Evolutionary conservation across 1,140 invertebrate genomes (phyloP).

Genomic region (Venustaconcha ellipsiformis): DNA sequence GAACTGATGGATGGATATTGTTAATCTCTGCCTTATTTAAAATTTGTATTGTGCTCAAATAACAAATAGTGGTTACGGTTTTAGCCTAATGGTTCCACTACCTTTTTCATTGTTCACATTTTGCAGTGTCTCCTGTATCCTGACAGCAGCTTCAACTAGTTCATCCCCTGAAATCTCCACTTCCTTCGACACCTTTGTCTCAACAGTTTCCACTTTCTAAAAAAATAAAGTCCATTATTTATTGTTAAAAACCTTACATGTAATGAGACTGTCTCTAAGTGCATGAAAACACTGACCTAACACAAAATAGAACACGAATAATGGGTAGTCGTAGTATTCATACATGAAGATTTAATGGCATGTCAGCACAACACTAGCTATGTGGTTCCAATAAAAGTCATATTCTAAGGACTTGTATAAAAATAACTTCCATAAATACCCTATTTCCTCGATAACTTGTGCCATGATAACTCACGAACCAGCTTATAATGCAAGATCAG

Average conservation of each 20-base stretch:
- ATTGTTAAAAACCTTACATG: background rate
- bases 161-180: slow-evolving; percentile 38
- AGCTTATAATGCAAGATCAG: too few species aligned
- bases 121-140: slow-evolving; percentile 25
- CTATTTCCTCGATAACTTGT: too few species aligned
- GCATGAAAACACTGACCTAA: background rate
- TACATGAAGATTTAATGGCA: slow-evolving; percentile 4
- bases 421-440: too few species aligned
- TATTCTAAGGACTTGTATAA: too few species aligned
- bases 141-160: slow-evolving; percentile 41
- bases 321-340: background rate
- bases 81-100: background rate
- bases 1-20: too few species aligned
- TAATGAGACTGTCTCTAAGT: background rate
- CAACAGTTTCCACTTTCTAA: slow-evolving; percentile 63
- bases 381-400: too few species aligned
- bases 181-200: slow-evolving; percentile 39
- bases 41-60: too few species aligned
- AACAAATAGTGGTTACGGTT: too few species aligned
- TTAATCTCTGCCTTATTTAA: too few species aligned
- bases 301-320: background rate
- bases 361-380: too few species aligned
- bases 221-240: background rate
- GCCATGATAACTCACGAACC: too few species aligned
- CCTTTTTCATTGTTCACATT: slow-evolving; percentile 1